phyloP scores from a whole-genome alignment of 1,140 invertebrate genomes.

The Maniola jurtina region DNA sequence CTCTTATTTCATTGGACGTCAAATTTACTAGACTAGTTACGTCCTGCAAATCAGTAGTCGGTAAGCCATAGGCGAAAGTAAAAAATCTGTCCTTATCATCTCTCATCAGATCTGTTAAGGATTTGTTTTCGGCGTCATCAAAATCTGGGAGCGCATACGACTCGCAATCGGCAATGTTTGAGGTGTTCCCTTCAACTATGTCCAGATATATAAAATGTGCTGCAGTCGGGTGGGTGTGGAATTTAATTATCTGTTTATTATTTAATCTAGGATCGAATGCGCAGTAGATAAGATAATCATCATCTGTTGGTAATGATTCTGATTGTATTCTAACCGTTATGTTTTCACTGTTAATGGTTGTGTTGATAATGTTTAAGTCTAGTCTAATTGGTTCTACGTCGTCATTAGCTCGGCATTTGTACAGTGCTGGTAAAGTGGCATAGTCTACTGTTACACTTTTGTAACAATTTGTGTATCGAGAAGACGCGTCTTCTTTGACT shows the following conservation, averaged over 20 bases:
- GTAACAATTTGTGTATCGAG: conserved; percentile 56
- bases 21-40: conserved; percentile 82
- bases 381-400: conserved; percentile 54
- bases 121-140: conserved; percentile 62
- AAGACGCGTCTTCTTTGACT: conserved; percentile 59
- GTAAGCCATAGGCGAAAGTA: conserved; percentile 84
- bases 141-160: conserved; percentile 47
- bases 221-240: conserved; percentile 77
- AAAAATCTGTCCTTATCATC: conserved; percentile 85
- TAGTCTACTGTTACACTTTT: conserved; percentile 50
- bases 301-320: conserved; percentile 61
- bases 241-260: conserved; percentile 58
- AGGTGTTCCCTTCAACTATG: conserved; percentile 39
- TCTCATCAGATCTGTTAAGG: conserved; percentile 79
- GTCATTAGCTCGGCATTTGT: conserved; percentile 57
- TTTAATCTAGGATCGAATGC: conserved; percentile 51
- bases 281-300: conserved; percentile 59
- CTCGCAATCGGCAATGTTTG: conserved; percentile 55
- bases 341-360: conserved; percentile 37
- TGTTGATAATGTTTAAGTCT: conserved; percentile 50
- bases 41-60: conserved; percentile 79
- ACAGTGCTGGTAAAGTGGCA: conserved; percentile 42
- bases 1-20: conserved; percentile 79
- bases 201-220: conserved; percentile 81
- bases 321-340: conserved; percentile 63